These are phyloP conservation scores for Brachypalpus laphriformis DNA, from an alignment of 2,888 invertebrate genomes.

Conservation along the genomic window DNA sequence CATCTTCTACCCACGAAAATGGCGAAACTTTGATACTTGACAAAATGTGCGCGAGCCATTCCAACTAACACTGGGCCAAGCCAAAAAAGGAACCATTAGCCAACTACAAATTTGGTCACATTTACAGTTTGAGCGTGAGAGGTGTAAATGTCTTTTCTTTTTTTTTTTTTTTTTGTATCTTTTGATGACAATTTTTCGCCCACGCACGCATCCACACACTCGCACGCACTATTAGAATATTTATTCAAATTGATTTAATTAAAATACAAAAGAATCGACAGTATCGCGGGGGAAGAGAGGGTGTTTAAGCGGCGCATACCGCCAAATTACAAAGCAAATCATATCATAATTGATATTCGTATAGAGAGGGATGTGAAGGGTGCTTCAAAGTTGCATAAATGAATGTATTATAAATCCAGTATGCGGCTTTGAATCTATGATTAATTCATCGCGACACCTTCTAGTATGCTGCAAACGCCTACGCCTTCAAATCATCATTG, in stretches of 20 bases:
- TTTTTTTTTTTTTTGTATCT: constrained; percentile 13
- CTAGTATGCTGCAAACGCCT: constrained; percentile 47
- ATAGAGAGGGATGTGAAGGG: not conserved
- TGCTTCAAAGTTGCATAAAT: constrained; percentile 44
- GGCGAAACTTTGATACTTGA: constrained; percentile 27
- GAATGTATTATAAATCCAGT: constrained; percentile 31
- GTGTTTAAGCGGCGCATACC: not conserved
- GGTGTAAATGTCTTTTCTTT: constrained; percentile 34
- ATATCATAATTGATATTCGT: constrained; percentile 46
- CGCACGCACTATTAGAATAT: constrained; percentile 53
- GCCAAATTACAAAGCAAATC: constrained; percentile 58
- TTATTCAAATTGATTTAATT: constrained; percentile 60
- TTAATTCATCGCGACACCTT: constrained; percentile 63
- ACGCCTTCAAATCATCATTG: constrained; percentile 11
- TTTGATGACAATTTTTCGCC: constrained; percentile 27
- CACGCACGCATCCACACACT: constrained; percentile 37
- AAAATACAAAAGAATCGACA: constrained; percentile 44
- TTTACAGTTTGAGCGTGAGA: constrained; percentile 60
- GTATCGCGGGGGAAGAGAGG: not conserved
- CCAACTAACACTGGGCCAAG: constrained; percentile 6
- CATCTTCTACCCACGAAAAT: constrained; percentile 52
- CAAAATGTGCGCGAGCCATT: constrained; percentile 34
- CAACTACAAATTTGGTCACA: constrained; percentile 36
- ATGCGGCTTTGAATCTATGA: constrained; percentile 64
- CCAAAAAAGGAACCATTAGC: constrained; percentile 39